Percentiles rank a stretch among this genome's conserved stretches.
Conservation (phyloP, 1,140 invertebrate species). For the Penaeus japonicus region DNA sequence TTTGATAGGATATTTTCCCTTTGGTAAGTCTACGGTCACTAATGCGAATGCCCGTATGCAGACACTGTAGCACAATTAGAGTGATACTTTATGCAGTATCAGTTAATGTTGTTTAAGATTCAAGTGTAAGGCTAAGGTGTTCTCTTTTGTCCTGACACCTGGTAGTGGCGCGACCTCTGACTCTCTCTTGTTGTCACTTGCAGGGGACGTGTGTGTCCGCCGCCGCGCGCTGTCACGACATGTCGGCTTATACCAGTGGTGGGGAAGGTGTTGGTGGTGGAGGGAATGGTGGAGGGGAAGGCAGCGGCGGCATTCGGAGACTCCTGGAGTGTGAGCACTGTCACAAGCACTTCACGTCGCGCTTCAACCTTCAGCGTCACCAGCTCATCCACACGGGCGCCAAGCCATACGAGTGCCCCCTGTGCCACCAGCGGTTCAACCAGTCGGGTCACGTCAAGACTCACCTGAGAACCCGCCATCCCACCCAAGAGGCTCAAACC, state of each 20-base stretch:
- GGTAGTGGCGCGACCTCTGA: slow-evolving; percentile 49
- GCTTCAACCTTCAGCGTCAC: slow-evolving; percentile 60
- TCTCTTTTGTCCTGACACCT: slow-evolving; percentile 25
- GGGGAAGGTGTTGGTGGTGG: slow-evolving; percentile 35
- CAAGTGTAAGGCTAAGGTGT: slow-evolving; percentile 24
- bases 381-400: slow-evolving; percentile 61
- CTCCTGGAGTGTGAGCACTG: slow-evolving; percentile 61
- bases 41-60: slow-evolving; percentile 4
- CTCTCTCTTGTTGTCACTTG: slow-evolving; percentile 51
- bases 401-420: slow-evolving; percentile 67
- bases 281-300: slow-evolving; percentile 44
- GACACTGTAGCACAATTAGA: slow-evolving; percentile 30
- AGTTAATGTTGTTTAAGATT: slow-evolving; percentile 22
- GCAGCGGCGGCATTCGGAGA: slow-evolving; percentile 45
- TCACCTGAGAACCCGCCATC: slow-evolving; percentile 57
- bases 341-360: slow-evolving; percentile 60
- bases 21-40: slow-evolving; percentile 16
- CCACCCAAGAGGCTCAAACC: slow-evolving; percentile 56
- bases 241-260: slow-evolving; percentile 52
- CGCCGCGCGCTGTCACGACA: slow-evolving; percentile 48
- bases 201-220: slow-evolving; percentile 53
- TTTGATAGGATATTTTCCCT: neutral
- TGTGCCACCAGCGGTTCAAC: slow-evolving; percentile 71
- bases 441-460: slow-evolving; percentile 63
- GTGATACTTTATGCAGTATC: slow-evolving; percentile 20